Evolutionary conservation across 1,140 invertebrate genomes (phyloP), one percentile per base, ranked within the genome.

Genomic region (Zaprionus ghesquierei): DNA sequence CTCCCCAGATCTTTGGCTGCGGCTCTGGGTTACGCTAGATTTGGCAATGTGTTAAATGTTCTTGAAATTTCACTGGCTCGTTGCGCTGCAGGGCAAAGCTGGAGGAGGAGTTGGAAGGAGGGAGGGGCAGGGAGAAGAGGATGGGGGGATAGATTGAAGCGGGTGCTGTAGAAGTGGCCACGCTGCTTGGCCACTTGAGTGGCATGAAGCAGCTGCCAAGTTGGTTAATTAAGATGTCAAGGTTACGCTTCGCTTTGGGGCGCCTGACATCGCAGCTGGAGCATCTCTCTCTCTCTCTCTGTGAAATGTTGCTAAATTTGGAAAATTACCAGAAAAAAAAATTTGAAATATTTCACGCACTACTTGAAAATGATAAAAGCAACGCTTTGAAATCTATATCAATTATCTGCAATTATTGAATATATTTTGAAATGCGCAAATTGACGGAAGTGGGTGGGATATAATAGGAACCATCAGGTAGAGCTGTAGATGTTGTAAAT

Each of bases 21-120:
- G 46, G 54, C 31, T 29, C 23, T 66, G 65, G 84, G 79, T 68
- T 79, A 76, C 84, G 79, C 71, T 86, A 86, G 84, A 87, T 87
- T 87, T 87, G 82, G 82, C 76, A 87, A 82, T 87, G 82, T 89
- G 82, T 87, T 87, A 89, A 87, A 87, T 87, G 82, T 89, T 87
- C 75, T 87, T 87, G 84, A 87, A 87, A 77, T 82, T 87, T 81
- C 61, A 59, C 46, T 73, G 61, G 51, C 38, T 81, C 60, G 44
- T 35, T 50, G 6, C 15, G 25, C 25, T 62, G 68, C 49, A 55
- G 38, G 69, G 20, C 41, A n/a, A 13, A 3, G 35, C 10, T 9
- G 38, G 38, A 41, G 13, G 60, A 31, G 41, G 25, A n/a, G n/a
- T n/a, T n/a, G n/a, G 25, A 33, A 12, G 31, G 31, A 8, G 6